Evolutionary conservation across 2,113 vertebrate genomes (phyloP), one percentile per base, ranked within the genome.

Genomic region (Xyrauchen texanus): DNA sequence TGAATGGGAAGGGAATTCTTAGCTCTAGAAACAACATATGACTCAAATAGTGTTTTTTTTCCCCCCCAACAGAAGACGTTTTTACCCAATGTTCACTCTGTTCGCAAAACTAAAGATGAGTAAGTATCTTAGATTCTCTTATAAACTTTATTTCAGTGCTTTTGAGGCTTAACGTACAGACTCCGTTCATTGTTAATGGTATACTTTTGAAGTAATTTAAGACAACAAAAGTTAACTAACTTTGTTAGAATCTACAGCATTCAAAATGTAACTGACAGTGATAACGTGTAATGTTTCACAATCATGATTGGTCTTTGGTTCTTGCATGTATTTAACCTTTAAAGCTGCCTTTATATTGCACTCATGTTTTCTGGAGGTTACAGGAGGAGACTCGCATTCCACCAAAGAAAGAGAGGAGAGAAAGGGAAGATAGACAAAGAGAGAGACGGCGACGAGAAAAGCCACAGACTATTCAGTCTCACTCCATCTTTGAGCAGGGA

Each of bases 401-500:
- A 5, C 86, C 88, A 1, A 92, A 88, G 5, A 92, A 87, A 76
- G 90, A 91, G 61, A 89, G 83, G 55, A 87, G 82, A 82, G 84
- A 90, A 3, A 81, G 84, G 77, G 89, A 90, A 8, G 89, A 91
- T 49, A 85, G 85, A 73, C 86, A 84, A 64, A 86, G 85, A 74
- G 92, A 92, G 82, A 85, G 86, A 69, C 85, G 84, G 74, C 89
- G 89, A 66, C 90, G 86, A 83, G 91, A 91, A 68, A 87, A 85
- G 70, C 92, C 90, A 10, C 90, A 86, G 76, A 91, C 87, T 7
- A 93, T 93, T 76, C 92, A 93, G 87, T 92, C 90, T 63, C 91
- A 93, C 87, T 93, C 92, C 64, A 93, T 93, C 82, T 93, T 93
- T 85, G 92, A 93, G 51, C 91, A 92, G 82, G 92, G 91, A 15